Percentiles rank a stretch among this genome's conserved stretches.
phyloP scores from a whole-genome alignment of 2,797 vertebrate genomes.

The Decapterus maruadsi region DNA sequence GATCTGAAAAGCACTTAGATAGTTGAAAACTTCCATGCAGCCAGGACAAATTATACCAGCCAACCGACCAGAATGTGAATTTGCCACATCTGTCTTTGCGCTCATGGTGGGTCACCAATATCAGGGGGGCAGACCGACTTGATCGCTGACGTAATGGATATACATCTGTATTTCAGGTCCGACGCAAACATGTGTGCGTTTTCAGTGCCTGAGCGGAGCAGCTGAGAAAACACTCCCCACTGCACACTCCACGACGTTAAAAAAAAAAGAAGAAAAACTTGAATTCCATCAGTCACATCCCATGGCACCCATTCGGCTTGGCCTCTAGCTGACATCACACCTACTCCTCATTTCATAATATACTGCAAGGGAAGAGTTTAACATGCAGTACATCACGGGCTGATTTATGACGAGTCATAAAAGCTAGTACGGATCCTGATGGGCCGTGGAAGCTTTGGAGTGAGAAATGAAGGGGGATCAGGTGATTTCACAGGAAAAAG shows the following conservation, averaged over 20 bases:
- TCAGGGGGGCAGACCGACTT: conserved; percentile 19
- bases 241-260: conserved; percentile 30
- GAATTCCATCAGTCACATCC: conserved; percentile 55
- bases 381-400: conserved; percentile 38
- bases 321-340: conserved; percentile 69
- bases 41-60: conserved; percentile 19
- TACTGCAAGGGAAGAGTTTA: conserved; percentile 43
- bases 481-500: conserved; percentile 38
- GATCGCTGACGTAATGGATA: conserved; percentile 68
- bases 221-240: conserved; percentile 79
- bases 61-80: conserved; percentile 8
- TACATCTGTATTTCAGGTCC: conserved; percentile 70
- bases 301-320: conserved; percentile 55
- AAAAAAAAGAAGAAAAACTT: conserved; percentile 32
- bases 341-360: conserved; percentile 62
- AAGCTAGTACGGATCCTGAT: conserved; percentile 18
- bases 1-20: conserved; percentile 40
- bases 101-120: conserved; percentile 52
- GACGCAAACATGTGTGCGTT: conserved; percentile 60
- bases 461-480: conserved; percentile 29
- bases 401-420: conserved; percentile 66
- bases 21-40: conserved; percentile 38
- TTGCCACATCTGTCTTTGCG: conserved; percentile 64
- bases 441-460: conserved; percentile 36
- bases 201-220: conserved; percentile 61